Evolutionary conservation across 35 echinoderm and acorn worm genomes (phyloP).

Genomic region (Heliocidaris erythrogramma): DNA sequence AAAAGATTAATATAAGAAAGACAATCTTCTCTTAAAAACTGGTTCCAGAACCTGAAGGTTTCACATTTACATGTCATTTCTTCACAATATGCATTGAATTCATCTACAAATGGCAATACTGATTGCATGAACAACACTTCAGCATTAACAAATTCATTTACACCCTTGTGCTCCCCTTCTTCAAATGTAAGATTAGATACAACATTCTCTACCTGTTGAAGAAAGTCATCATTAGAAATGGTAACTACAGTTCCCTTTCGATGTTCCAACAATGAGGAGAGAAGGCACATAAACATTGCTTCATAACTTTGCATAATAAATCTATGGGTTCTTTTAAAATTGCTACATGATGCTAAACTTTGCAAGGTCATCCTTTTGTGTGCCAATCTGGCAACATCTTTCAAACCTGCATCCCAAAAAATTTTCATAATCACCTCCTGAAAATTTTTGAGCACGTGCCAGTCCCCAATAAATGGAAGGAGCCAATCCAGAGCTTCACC

Average conservation of each 20-base stretch:
- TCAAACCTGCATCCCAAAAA: slow-evolving; percentile 61
- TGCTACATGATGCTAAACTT: slow-evolving; percentile 17
- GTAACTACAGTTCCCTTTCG: background rate
- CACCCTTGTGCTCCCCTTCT: background rate
- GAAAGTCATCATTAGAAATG: background rate
- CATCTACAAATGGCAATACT: slow-evolving; percentile 7
- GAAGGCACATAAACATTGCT: background rate
- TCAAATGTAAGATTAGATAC: background rate
- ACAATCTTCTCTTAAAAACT: slow-evolving; percentile 36
- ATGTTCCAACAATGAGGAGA: background rate
- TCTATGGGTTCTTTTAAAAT: slow-evolving; percentile 51
- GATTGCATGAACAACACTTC: background rate
- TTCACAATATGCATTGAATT: slow-evolving; percentile 33
- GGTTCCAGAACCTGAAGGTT: slow-evolving; percentile 53
- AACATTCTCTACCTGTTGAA: slow-evolving; percentile 2
- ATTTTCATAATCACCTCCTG: slow-evolving; percentile 65
- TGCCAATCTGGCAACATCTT: slow-evolving; percentile 38
- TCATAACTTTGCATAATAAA: slow-evolving; percentile 41
- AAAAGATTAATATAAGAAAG: slow-evolving; percentile 14
- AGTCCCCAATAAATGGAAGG: slow-evolving; percentile 52
- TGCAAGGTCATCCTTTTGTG: background rate
- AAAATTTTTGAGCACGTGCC: slow-evolving; percentile 64
- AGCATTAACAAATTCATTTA: background rate
- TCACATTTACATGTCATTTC: background rate
- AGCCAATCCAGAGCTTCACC: slow-evolving; percentile 43